Conservation (phyloP, 2,797 vertebrate species). For the Xenops minutus region DNA sequence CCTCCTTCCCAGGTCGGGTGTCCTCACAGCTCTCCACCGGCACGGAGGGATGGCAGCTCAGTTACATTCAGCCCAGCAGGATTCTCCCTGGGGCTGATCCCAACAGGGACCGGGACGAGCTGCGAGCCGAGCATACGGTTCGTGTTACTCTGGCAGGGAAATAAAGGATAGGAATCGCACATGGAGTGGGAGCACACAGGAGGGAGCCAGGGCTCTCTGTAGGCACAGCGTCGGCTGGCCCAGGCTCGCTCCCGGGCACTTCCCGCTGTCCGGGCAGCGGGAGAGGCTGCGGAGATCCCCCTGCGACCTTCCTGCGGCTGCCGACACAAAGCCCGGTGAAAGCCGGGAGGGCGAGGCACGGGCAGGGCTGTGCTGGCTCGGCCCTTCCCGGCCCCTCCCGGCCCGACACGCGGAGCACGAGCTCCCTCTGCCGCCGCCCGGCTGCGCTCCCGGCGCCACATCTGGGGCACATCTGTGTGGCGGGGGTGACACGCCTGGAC, state of each 20-base stretch:
- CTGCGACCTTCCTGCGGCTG: background rate
- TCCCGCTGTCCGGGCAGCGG: rapidly evolving
- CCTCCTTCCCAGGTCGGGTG: rapidly evolving
- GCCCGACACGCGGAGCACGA: background rate
- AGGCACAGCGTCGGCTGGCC: background rate
- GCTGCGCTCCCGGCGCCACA: background rate
- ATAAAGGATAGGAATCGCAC: background rate
- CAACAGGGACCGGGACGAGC: background rate
- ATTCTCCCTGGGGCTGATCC: background rate
- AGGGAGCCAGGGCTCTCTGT: background rate
- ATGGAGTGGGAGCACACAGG: background rate
- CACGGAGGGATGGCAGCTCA: rapidly evolving
- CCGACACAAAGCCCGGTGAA: background rate
- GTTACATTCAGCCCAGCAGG: background rate
- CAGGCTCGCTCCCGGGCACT: background rate
- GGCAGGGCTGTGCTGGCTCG: background rate
- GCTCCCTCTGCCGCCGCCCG: conserved; percentile 17
- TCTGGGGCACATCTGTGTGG: background rate
- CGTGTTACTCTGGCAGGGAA: background rate
- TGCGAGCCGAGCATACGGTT: rapidly evolving
- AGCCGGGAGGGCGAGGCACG: background rate
- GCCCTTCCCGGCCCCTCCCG: background rate
- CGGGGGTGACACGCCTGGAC: rapidly evolving
- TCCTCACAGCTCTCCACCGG: rapidly evolving
- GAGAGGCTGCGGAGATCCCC: background rate